Percentiles rank a stretch among this genome's conserved stretches.
These are phyloP conservation scores for Clanis bilineata DNA, from an alignment of 2,888 invertebrate species.

Conservation along the genomic window DNA sequence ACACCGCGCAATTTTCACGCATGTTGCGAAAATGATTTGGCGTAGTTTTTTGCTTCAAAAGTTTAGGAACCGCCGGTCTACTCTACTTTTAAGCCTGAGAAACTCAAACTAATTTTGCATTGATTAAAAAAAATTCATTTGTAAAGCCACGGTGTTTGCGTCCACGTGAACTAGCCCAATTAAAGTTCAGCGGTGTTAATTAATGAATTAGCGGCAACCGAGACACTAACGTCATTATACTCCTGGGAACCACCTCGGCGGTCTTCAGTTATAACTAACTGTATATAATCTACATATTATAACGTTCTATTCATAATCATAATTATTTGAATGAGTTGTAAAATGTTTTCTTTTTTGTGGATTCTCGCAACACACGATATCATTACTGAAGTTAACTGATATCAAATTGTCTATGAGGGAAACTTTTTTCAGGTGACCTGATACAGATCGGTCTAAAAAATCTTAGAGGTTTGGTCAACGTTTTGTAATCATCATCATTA, in stretches of 20 bases:
- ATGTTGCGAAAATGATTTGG: no score
- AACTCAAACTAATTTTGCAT: neutral
- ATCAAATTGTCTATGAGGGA: no score
- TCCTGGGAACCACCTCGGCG: constrained; percentile 29
- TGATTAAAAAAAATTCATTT: constrained; percentile 14
- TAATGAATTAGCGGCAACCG: constrained; percentile 42
- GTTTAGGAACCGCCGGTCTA: no score
- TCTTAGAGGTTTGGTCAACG: no score
- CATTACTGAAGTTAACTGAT: no score
- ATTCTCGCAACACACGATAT: no score
- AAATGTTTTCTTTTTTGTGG: no score
- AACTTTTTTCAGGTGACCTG: no score
- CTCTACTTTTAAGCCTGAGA: neutral
- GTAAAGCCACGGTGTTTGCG: constrained; percentile 42
- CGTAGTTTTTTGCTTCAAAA: no score
- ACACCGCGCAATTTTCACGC: no score
- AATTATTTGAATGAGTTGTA: neutral
- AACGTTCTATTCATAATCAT: neutral
- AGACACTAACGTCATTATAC: constrained; percentile 21
- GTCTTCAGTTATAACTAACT: constrained; percentile 32
- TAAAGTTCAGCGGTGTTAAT: constrained; percentile 52
- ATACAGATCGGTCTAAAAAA: no score
- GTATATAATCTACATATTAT: constrained; percentile 13
- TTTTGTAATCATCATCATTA: no score
- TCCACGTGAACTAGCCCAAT: constrained; percentile 60